Percentiles rank a stretch among this genome's conserved stretches.
phyloP scores from a whole-genome alignment of 2,113 vertebrate species.

The Protobothrops mucrosquamatus region DNA sequence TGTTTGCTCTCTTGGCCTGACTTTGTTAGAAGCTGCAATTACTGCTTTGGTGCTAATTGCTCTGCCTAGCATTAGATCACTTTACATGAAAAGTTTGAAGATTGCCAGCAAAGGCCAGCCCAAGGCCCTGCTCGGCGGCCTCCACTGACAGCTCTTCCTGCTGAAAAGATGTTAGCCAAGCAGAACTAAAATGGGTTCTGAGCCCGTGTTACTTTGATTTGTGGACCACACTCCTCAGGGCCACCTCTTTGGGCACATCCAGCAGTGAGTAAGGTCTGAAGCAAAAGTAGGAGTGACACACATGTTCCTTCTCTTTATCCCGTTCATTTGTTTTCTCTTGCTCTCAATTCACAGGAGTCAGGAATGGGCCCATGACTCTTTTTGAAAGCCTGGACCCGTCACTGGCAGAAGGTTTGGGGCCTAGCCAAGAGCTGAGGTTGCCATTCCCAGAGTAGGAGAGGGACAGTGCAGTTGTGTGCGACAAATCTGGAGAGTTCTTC shows the following conservation, averaged over 20 bases:
- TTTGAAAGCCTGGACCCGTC: too few species aligned
- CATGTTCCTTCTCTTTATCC: background rate
- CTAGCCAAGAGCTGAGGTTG: background rate
- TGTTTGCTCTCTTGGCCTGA: slow-evolving; percentile 36
- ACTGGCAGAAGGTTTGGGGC: background rate
- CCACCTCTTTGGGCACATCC: background rate
- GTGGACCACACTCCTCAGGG: background rate
- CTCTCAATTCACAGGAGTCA: background rate
- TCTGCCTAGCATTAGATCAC: slow-evolving; percentile 44
- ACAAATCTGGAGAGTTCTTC: background rate
- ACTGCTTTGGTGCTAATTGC: slow-evolving; percentile 48
- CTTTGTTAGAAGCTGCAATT: slow-evolving; percentile 47
- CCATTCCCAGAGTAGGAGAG: background rate
- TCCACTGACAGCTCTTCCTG: slow-evolving; percentile 49
- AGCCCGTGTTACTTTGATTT: background rate
- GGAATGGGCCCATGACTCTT: background rate
- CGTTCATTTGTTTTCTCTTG: background rate
- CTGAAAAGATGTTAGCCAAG: slow-evolving; percentile 38
- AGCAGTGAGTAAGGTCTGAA: background rate
- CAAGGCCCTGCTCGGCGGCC: slow-evolving; percentile 55
- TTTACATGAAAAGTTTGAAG: slow-evolving; percentile 56
- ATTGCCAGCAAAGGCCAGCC: slow-evolving; percentile 59
- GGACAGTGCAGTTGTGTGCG: background rate
- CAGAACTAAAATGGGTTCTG: background rate
- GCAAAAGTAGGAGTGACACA: background rate